Conservation (phyloP, 2,113 vertebrate genomes). For the Zosterops pallidus region DNA sequence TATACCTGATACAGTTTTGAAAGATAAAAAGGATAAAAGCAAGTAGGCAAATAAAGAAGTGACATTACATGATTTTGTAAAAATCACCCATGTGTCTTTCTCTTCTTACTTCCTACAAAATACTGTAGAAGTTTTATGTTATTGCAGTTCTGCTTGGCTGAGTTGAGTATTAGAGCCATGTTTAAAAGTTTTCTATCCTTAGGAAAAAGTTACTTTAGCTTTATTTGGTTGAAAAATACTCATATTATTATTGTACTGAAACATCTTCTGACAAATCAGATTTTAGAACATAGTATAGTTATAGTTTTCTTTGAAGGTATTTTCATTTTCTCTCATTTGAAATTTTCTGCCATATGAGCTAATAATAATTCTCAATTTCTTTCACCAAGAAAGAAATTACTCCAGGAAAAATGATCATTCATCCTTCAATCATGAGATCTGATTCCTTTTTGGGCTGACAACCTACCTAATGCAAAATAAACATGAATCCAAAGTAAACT, state of each 20-base stretch:
- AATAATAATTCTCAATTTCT: slow-evolving; percentile 62
- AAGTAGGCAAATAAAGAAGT: not conserved
- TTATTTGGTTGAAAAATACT: not conserved
- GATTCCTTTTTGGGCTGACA: not conserved
- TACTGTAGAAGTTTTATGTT: not conserved
- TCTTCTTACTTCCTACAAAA: not conserved
- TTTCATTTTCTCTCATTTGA: slow-evolving; percentile 62
- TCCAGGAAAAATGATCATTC: slow-evolving; percentile 26
- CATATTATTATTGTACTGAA: not conserved
- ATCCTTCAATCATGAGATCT: not conserved
- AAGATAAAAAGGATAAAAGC: not conserved
- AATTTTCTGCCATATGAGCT: slow-evolving; percentile 56
- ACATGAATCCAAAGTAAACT: not conserved
- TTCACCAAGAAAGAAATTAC: not conserved
- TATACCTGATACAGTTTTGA: not conserved
- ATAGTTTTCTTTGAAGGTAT: not conserved
- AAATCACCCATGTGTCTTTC: not conserved
- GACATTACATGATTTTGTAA: not conserved
- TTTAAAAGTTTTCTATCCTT: not conserved
- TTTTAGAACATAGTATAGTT: not conserved
- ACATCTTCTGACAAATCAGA: not conserved
- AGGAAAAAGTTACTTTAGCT: not conserved
- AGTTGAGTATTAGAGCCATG: accelerated
- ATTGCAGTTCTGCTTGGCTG: not conserved
- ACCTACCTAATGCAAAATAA: not conserved